phyloP scores from a whole-genome alignment of 2,888 invertebrate species.

The Sinohyriopsis cumingii region DNA sequence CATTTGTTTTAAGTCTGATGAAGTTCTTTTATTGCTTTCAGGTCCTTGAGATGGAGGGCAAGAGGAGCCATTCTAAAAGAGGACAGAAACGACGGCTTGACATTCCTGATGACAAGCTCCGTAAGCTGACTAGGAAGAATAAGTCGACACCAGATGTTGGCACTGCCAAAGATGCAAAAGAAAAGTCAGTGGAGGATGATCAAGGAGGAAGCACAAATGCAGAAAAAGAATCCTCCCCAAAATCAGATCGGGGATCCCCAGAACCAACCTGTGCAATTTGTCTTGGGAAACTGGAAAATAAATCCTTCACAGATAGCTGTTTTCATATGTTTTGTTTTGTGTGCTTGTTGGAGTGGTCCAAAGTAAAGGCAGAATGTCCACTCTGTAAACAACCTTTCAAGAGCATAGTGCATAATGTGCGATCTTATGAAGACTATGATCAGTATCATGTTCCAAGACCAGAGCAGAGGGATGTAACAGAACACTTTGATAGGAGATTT shows the following conservation, averaged over 20 bases:
- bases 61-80: no score
- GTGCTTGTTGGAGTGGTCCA: slow-evolving; percentile 94
- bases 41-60: no score
- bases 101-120: no score
- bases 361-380: slow-evolving; percentile 86
- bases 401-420: slow-evolving; percentile 93
- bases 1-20: no score
- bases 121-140: no score
- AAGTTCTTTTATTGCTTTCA: no score
- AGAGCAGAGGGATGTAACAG: slow-evolving; percentile 21
- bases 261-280: slow-evolving; percentile 89
- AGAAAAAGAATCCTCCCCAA: no score
- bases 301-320: slow-evolving; percentile 93
- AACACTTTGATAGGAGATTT: slow-evolving; percentile 53
- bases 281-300: slow-evolving; percentile 87
- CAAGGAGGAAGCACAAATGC: no score
- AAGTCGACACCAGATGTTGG: no score
- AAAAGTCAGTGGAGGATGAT: no score
- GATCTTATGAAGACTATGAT: slow-evolving; percentile 89
- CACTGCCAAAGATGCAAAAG: no score
- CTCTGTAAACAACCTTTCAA: slow-evolving; percentile 93
- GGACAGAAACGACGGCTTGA: no score
- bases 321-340: slow-evolving; percentile 95
- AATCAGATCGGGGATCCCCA: slow-evolving; percentile 35
- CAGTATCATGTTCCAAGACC: slow-evolving; percentile 77